These are phyloP conservation scores for Phrynosoma platyrhinos DNA, from an alignment of 2,113 vertebrate genomes.

Conservation along the genomic window DNA sequence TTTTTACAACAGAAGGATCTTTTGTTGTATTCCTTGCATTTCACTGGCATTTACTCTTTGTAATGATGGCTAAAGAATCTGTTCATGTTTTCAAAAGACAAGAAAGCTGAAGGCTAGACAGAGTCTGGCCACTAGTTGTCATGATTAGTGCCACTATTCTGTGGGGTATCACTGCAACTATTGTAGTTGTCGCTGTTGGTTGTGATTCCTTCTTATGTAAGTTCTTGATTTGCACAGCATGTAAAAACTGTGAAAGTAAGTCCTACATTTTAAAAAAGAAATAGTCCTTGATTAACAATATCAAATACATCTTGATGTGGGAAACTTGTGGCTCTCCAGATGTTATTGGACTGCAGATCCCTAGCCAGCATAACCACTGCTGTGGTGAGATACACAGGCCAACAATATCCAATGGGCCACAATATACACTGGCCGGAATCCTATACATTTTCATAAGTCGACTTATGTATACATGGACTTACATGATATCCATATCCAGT, in stretches of 20 bases:
- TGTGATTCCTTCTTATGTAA: not conserved
- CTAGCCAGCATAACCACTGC: too few relatives aligned
- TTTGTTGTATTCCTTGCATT: constrained; percentile 8
- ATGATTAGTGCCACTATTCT: not conserved
- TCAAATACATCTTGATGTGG: not conserved
- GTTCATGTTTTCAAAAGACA: not conserved
- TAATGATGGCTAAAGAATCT: not conserved
- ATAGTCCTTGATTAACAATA: not conserved
- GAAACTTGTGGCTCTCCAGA: too few relatives aligned
- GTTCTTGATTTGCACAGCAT: not conserved
- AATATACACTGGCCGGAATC: too few relatives aligned
- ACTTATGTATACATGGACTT: too few relatives aligned
- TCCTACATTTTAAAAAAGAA: not conserved
- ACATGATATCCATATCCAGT: too few relatives aligned
- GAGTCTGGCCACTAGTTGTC: not conserved
- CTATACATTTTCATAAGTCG: too few relatives aligned
- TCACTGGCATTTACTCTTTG: not conserved
- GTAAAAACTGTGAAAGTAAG: not conserved
- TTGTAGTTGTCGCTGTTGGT: too few relatives aligned
- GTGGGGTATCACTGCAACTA: not conserved
- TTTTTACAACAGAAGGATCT: not conserved
- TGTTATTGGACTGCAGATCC: too few relatives aligned
- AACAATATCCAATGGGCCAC: too few relatives aligned
- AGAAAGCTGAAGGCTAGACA: not conserved
- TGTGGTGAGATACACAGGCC: too few relatives aligned